A percentile compares a stretch with the other conserved stretches of the same genome.
Conservation (phyloP, 2,113 vertebrate species). For the Limnothrissa miodon region DNA sequence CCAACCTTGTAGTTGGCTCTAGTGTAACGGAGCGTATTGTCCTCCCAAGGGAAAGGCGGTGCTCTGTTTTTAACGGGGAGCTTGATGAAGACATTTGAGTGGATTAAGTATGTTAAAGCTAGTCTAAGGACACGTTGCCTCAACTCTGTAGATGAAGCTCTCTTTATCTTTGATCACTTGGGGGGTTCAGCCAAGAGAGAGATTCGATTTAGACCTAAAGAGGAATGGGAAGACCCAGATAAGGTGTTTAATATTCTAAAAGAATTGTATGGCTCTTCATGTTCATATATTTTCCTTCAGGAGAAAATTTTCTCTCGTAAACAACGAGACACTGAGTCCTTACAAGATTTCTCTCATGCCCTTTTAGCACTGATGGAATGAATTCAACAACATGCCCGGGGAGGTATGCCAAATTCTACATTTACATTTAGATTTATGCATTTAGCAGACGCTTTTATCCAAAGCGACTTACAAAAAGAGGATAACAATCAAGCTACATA, state of each 20-base stretch:
- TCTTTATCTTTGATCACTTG: neutral
- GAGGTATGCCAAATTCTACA: neutral
- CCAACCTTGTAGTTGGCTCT: too few species aligned
- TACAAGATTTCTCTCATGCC: constrained; percentile 17
- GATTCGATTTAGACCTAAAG: neutral
- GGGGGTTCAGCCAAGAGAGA: neutral
- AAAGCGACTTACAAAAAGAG: too few species aligned
- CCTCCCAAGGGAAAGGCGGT: too few species aligned
- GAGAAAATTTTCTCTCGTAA: neutral
- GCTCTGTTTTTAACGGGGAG: too few species aligned
- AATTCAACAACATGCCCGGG: neutral
- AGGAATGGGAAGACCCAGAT: neutral
- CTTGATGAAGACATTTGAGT: neutral
- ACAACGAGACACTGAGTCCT: constrained; percentile 13
- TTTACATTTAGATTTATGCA: too few species aligned
- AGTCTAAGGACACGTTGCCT: neutral
- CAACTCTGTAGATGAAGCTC: neutral
- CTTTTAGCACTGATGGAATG: constrained; percentile 4
- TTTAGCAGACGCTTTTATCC: too few species aligned
- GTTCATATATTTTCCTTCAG: constrained; percentile 17
- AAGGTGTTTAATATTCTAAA: neutral
- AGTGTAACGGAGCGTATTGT: too few species aligned
- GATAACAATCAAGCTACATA: too few species aligned
- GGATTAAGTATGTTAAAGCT: neutral
- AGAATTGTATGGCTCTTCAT: neutral